phyloP scores from a whole-genome alignment of 2,797 vertebrate genomes.

The Oryzias dopingdopingensis region DNA sequence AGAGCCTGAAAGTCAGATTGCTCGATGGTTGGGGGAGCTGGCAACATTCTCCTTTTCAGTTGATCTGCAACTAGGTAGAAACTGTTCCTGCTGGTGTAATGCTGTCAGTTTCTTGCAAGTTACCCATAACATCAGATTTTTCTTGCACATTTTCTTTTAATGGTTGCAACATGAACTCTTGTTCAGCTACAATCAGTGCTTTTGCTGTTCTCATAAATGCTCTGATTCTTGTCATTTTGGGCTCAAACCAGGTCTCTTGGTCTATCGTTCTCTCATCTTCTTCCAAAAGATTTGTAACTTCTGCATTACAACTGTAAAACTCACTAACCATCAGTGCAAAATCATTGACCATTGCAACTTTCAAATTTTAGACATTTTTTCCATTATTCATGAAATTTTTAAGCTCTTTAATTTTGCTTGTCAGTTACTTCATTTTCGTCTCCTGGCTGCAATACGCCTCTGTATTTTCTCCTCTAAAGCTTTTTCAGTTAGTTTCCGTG shows the following conservation, averaged over 20 bases:
- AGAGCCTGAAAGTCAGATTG: too few species aligned
- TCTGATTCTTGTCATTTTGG: background rate
- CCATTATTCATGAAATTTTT: background rate
- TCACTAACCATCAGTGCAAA: background rate
- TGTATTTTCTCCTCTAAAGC: too few species aligned
- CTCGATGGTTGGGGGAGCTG: too few species aligned
- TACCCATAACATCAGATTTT: too few species aligned
- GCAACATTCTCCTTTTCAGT: too few species aligned
- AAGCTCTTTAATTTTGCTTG: too few species aligned
- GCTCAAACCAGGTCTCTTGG: background rate
- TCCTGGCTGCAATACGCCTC: too few species aligned
- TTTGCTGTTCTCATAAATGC: background rate
- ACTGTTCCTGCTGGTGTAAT: background rate
- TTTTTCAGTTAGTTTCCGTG: too few species aligned
- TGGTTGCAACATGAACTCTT: background rate
- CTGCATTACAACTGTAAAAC: background rate
- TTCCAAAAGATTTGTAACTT: background rate
- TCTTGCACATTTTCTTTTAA: too few species aligned
- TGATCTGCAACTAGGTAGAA: too few species aligned
- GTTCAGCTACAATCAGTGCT: background rate
- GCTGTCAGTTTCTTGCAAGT: background rate
- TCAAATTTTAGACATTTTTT: background rate
- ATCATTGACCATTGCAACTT: background rate
- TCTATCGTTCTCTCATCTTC: background rate
- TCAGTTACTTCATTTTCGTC: too few species aligned